Evolutionary conservation across 2,113 vertebrate species (phyloP).

Genomic region (Macquaria australasica): DNA sequence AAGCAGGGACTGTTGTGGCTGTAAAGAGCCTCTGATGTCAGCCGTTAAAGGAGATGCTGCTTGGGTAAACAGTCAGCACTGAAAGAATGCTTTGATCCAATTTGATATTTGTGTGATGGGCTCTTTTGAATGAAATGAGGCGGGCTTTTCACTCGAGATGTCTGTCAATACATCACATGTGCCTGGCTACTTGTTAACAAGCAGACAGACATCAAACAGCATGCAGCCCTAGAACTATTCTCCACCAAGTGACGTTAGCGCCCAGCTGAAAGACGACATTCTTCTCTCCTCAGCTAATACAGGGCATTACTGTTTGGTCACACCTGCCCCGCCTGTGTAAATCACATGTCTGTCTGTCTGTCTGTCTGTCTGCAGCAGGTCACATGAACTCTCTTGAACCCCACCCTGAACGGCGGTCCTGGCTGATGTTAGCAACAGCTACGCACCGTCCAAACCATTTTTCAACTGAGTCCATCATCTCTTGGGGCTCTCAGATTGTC

Average conservation of each 20-base stretch:
- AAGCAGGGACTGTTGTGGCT: slow-evolving; percentile 33
- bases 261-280: slow-evolving; percentile 71
- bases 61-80: slow-evolving; percentile 42
- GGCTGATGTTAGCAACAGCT: slow-evolving; percentile 31
- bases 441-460: slow-evolving; percentile 8
- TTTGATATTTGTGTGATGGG: background rate
- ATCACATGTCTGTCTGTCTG: slow-evolving; percentile 62
- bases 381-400: slow-evolving; percentile 57
- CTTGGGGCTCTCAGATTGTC: slow-evolving; percentile 8
- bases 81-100: slow-evolving; percentile 55
- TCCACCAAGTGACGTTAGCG: slow-evolving; percentile 40
- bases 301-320: slow-evolving; percentile 68
- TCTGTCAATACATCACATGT: slow-evolving; percentile 15
- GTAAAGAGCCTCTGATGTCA: slow-evolving; percentile 52
- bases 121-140: slow-evolving; percentile 1
- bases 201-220: slow-evolving; percentile 24
- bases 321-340: slow-evolving; percentile 65
- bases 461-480: slow-evolving; percentile 18
- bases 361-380: slow-evolving; percentile 60
- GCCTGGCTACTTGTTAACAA: slow-evolving; percentile 4
- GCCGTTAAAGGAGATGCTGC: slow-evolving; percentile 44
- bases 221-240: slow-evolving; percentile 8
- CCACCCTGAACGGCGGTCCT: slow-evolving; percentile 31
- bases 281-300: slow-evolving; percentile 59
- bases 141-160: background rate